Base-by-base conservation (phyloP, 2,797 vertebrate species). In the Chelidonichthys spinosus region DNA sequence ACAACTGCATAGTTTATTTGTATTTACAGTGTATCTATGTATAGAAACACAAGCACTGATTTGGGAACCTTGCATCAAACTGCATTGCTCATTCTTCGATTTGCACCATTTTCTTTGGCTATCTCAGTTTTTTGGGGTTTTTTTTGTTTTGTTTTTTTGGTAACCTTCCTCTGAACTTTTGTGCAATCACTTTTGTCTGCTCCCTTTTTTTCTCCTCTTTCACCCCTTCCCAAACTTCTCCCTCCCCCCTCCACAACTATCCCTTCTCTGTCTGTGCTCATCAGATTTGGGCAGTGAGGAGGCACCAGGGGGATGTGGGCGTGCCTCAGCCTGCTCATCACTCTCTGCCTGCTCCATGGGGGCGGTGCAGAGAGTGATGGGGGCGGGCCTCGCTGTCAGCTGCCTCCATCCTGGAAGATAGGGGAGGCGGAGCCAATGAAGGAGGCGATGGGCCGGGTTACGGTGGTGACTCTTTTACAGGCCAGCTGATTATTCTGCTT, bases 401-500 rank as follows among this genome's bases (percentile, higher is more conserved):
- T 64, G 4, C 85, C 98, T 2, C 94, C 96, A 0, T 39, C 81
- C 58, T 99, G 98, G 98, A 94, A 0, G 5, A 94, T 98, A 6
- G 92, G 94, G 53, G 93, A 94, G 44, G 80, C 87, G 77, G 91
- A 94, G 47, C 97, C 97, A 0, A 98, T 99, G 97, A 92, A 91
- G 79, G 92, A 79, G 46, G 89, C 95, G 0, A 80, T 82, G 58
- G 96, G 97, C 1, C 86, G 17, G 0, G 97, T 99, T 89, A 96
- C 95, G 0, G 96, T 99, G 72, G 95, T 99, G 61, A 96, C 96
- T 11, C 96, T 97, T 37, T 91, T 99, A 3, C 95, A 98, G 80
- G 97, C 97, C 67, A 98, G 96, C 94, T 98, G 97, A 97, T 91
- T 92, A 18, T 91, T 97, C 90, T 99, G 97, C 64, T 79, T 97